These are phyloP conservation scores for Pseudochaenichthys georgianus DNA, from an alignment of 2,797 vertebrate genomes.

Conservation along the genomic window DNA sequence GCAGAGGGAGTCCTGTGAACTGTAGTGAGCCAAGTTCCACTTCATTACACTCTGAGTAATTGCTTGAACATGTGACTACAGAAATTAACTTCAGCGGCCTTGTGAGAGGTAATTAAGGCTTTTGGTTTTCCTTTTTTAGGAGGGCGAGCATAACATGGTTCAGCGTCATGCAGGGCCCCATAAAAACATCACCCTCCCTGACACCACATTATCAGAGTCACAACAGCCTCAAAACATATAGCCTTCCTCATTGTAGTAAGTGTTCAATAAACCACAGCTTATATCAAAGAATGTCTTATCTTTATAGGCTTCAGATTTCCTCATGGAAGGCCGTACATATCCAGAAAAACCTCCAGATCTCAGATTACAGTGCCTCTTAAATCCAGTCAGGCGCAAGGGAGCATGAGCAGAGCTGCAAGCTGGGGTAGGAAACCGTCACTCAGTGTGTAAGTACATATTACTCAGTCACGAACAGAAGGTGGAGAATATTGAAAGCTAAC, in stretches of 20 bases:
- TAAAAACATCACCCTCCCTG: slow-evolving; percentile 32
- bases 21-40: slow-evolving; percentile 72
- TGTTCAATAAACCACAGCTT: slow-evolving; percentile 13
- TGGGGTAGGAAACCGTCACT: slow-evolving; percentile 53
- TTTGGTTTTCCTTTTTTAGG: not conserved
- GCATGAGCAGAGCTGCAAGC: slow-evolving; percentile 16
- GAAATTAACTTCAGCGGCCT: slow-evolving; percentile 73
- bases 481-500: slow-evolving; percentile 56
- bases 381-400: slow-evolving; percentile 42
- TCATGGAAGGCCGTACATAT: slow-evolving; percentile 32
- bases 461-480: slow-evolving; percentile 24
- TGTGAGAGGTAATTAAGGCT: slow-evolving; percentile 74
- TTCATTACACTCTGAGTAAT: slow-evolving; percentile 78
- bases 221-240: slow-evolving; percentile 21
- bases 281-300: not conserved
- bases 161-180: not conserved
- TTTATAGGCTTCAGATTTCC: slow-evolving; percentile 4
- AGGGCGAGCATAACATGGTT: slow-evolving; percentile 3
- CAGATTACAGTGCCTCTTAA: slow-evolving; percentile 42
- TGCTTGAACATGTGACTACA: slow-evolving; percentile 70
- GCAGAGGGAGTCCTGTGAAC: slow-evolving; percentile 57
- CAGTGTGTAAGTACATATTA: slow-evolving; percentile 33
- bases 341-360: slow-evolving; percentile 46
- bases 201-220: slow-evolving; percentile 19
- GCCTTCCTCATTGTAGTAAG: not conserved